Conservation (phyloP, 2,113 vertebrate genomes). For the Neodon shergylaensis region DNA sequence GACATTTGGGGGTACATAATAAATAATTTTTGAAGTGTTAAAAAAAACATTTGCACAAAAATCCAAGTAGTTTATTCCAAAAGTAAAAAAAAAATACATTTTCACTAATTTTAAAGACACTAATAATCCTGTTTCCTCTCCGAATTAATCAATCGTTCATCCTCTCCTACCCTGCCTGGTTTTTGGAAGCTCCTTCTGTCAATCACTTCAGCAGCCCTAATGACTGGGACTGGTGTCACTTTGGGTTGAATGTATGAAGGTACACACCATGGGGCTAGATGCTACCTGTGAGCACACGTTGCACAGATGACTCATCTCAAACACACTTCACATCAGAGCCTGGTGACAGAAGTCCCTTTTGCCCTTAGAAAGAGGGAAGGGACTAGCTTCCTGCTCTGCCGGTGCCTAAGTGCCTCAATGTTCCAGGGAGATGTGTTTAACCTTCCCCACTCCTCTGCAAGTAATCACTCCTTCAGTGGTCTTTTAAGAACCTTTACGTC, state of each 20-base stretch:
- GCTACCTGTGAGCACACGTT: background rate
- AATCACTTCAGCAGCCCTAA: background rate
- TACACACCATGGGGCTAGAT: background rate
- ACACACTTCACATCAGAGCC: too few relatives aligned
- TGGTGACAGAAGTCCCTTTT: background rate
- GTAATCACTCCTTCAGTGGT: background rate
- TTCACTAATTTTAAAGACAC: constrained; percentile 9
- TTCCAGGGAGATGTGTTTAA: background rate
- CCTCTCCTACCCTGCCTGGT: background rate
- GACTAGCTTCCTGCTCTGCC: background rate
- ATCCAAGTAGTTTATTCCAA: background rate
- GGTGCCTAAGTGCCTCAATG: background rate
- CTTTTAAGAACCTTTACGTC: background rate
- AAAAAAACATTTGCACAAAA: background rate
- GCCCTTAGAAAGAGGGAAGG: background rate
- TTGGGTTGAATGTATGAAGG: background rate
- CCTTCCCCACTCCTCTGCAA: background rate
- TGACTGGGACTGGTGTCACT: background rate
- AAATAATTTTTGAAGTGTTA: background rate
- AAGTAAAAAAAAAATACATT: constrained; percentile 7
- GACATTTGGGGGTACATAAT: background rate
- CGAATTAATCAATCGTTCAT: background rate
- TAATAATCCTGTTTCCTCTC: background rate
- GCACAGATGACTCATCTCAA: too few relatives aligned
- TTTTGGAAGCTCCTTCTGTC: background rate